Base-by-base conservation (phyloP, 1,140 invertebrate genomes). In the Cydia amplana region DNA sequence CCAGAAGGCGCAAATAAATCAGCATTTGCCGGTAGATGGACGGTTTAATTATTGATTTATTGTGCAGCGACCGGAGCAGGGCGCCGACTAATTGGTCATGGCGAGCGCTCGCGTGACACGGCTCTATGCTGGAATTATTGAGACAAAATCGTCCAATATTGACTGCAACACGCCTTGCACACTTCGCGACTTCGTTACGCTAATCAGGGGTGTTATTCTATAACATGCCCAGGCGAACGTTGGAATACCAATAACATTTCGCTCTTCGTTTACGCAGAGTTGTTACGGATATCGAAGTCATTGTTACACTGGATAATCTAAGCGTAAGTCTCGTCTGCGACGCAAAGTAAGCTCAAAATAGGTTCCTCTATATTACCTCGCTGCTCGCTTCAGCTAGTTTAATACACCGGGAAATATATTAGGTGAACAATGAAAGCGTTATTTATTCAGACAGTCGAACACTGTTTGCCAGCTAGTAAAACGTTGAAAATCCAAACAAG, bases 11-110 rank as follows among this genome's bases (percentile, higher is more conserved):
- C 74, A 76, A 83, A 92, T 92, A 92, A 92, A 92, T 92, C 89
- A 92, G 91, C 81, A 89, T 91, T 91, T 87, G 88, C 85, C 80
- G 78, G 83, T 89, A 87, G 87, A 89, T 88, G 85, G 89, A 91
- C 85, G 84, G 77, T 91, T 88, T 88, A 92, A 91, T 92, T 91
- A 92, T 92, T 92, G 91, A 91, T 91, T 92, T 92, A 91, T 89
- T 88, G 89, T 84, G 78, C 77, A 75, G 78, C 79, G 84, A 79
- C 80, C 77, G 75, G 80, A 75, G 85, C 83, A 76, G 81, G 88
- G 86, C 88, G 86, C 85, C 84, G 78, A 82, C 85, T 92, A 91
- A 92, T 92, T 92, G 91, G 91, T 88, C 81, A 76, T 82, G 84
- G 85, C 83, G 79, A 85, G 85, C 80, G 85, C 85, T 90, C 87